A percentile compares a stretch with the other conserved stretches of the same genome.
Evolutionary conservation across 30 jellyfish, hydroid and myxozoan species (phyloP).

Genomic region (Nemopilema nomurai): DNA sequence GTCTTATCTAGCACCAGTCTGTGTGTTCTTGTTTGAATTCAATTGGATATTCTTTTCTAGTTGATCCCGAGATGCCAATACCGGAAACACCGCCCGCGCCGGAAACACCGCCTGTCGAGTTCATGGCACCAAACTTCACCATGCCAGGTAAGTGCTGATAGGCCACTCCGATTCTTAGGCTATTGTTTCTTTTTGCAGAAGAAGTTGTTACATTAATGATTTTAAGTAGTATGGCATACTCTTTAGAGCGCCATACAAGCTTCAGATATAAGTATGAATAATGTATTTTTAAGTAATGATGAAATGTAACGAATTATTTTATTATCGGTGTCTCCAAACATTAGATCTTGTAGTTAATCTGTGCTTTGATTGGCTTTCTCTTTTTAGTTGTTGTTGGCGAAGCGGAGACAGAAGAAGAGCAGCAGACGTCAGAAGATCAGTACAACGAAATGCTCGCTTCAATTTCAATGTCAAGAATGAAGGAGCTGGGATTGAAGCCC

Average conservation of each 20-base stretch:
- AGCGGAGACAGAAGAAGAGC: conserved; percentile 71
- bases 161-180: not conserved
- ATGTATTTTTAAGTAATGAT: too few species aligned
- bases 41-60: conserved; percentile 23
- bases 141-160: conserved; percentile 72
- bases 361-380: conserved; percentile 1
- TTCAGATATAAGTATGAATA: too few species aligned
- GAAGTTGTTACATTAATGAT: too few species aligned
- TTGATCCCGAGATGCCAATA: conserved; percentile 65
- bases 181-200: too few species aligned
- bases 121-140: conserved; percentile 84
- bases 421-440: conserved; percentile 49
- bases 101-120: conserved; percentile 83
- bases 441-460: conserved; percentile 62
- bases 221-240: too few species aligned
- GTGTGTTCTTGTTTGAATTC: too few species aligned
- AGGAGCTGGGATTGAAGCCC: conserved; percentile 88
- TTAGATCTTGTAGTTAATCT: too few species aligned
- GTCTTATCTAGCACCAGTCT: too few species aligned
- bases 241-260: too few species aligned
- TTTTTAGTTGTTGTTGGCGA: conserved; percentile 62
- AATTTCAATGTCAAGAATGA: conserved; percentile 79
- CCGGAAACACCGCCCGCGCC: conserved; percentile 75
- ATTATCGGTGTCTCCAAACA: too few species aligned
- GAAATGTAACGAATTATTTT: too few species aligned